Base-by-base conservation (phyloP, 2,888 invertebrate species). In the Osmoderma eremita region DNA sequence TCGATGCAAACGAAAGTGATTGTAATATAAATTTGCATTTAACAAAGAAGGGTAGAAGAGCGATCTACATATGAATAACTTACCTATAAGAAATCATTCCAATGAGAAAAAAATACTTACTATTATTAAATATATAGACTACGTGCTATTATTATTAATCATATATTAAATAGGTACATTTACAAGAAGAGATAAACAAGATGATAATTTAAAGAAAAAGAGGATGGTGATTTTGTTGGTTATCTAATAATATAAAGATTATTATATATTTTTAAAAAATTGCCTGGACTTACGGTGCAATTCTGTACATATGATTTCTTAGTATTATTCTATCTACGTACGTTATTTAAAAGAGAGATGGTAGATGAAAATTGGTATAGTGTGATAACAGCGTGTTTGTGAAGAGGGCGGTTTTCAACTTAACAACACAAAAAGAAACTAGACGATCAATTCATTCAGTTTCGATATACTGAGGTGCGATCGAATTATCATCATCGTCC, bases 281-380 rank as follows among this genome's bases (percentile, higher is more conserved):
- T 78, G 79, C 79, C 79, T 79, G 80, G 79, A 79, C 78, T 72
- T 71, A 75, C 75, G 75, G 79, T 80, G 80, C 80, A 80, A 80
- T 80, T 67, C 73, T 78, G 78, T 78, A 78, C 62, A 78, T 78
- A 78, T 67, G 38, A 63, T 68, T 54, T 65, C 62, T 51, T 41
- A 20, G 18, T 41, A 22, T 56, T 56, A 39, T 22, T 22, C 20
- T 51, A 51, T 24, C 30, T 30, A 20, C n/a, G 38, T 53, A 53
- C 56, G 56, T 63, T 42, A 51, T 50, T 63, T 50, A 63, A 42
- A 63, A 51, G 24, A 0, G 20, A 30, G 20, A 62, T 5, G 13
- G 13, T 24, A 30, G 45, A n/a, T 17, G 17, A 30, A 30, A 30
- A 30, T 30, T 6, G 30, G 30, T 30, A 30, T n/a, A n/a, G n/a